Base-by-base conservation (phyloP, 2,113 vertebrate genomes). In the Corydoras maculifer region DNA sequence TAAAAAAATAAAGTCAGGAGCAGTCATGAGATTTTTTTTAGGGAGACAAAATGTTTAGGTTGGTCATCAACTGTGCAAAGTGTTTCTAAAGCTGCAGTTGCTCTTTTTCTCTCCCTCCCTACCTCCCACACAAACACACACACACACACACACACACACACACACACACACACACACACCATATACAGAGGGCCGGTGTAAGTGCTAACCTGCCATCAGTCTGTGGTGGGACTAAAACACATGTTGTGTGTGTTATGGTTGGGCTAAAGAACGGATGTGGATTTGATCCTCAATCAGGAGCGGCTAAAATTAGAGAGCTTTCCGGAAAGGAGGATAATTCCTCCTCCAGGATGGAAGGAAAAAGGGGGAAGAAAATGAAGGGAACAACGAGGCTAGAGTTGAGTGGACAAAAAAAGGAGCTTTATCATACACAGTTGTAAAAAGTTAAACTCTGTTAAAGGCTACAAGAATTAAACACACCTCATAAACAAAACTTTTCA, bases 221-320 rank as follows among this genome's bases (percentile, higher is more conserved):
- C 68, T 83, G 80, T 75, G 78, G 76, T 80, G 75, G 83, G 83
- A 82, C 84, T 84, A 85, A 83, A 88, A 86, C 87, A 89, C 62
- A 88, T 87, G 87, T 86, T 88, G 84, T 84, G 85, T 73, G 71
- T 89, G 88, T 90, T 90, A 86, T 88, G 88, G 84, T 88, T 87
- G 84, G 86, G 87, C 78, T 87, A 81, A 80, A n/a, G n/a, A 78
- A 74, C 83, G 87, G 89, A 90, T 89, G 86, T 90, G 87, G 89
- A 83, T 75, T 86, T 83, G 80, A 85, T 86, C 86, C 85, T 76
- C 87, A 88, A 87, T 87, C 87, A 90, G 82, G 83, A 86, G 83
- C 73, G 76, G 85, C 88, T 88, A 85, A 88, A 90, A 88, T 89
- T 86, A 88, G 69, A 71, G 65, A 63, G 59, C 73, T 75, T 83